These are phyloP conservation scores for Peromyscus polionotus DNA, from an alignment of 2,113 vertebrate genomes.

Conservation along the genomic window DNA sequence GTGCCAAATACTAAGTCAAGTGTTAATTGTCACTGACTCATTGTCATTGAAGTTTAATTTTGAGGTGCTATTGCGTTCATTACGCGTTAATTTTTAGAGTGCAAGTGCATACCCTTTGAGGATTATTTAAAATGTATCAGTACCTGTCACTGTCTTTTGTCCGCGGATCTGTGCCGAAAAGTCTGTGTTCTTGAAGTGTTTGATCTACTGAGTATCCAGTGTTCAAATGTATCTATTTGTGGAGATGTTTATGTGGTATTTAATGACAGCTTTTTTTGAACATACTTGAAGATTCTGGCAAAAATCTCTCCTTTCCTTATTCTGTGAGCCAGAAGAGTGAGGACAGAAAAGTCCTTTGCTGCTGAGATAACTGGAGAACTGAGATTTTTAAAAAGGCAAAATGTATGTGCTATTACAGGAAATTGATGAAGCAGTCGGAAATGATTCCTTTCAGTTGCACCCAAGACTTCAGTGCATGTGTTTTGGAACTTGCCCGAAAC, in stretches of 20 bases:
- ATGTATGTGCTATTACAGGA: neutral
- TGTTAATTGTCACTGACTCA: slow-evolving; percentile 62
- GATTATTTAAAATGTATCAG: slow-evolving; percentile 49
- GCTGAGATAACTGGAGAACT: slow-evolving; percentile 30
- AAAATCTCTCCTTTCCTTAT: slow-evolving; percentile 49
- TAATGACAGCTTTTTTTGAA: slow-evolving; percentile 67
- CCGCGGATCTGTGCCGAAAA: slow-evolving; percentile 39
- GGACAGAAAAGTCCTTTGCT: slow-evolving; percentile 46
- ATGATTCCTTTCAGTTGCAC: slow-evolving; percentile 50
- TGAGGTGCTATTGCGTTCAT: slow-evolving; percentile 34
- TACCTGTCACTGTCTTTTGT: slow-evolving; percentile 17
- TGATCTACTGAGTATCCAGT: slow-evolving; percentile 54
- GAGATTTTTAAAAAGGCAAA: slow-evolving; percentile 37
- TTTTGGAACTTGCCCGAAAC: slow-evolving; percentile 62
- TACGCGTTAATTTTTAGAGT: slow-evolving; percentile 21
- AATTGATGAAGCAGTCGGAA: slow-evolving; percentile 48
- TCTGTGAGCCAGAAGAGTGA: neutral
- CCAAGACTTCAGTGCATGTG: slow-evolving; percentile 11
- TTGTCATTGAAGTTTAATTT: slow-evolving; percentile 65
- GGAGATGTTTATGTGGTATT: slow-evolving; percentile 52
- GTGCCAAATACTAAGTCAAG: slow-evolving; percentile 58
- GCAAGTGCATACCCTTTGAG: slow-evolving; percentile 29
- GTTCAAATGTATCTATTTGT: slow-evolving; percentile 45
- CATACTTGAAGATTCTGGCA: slow-evolving; percentile 64
- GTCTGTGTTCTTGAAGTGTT: slow-evolving; percentile 47